Base-by-base conservation (phyloP, 2,888 invertebrate species). In the Cactoblastis cactorum region DNA sequence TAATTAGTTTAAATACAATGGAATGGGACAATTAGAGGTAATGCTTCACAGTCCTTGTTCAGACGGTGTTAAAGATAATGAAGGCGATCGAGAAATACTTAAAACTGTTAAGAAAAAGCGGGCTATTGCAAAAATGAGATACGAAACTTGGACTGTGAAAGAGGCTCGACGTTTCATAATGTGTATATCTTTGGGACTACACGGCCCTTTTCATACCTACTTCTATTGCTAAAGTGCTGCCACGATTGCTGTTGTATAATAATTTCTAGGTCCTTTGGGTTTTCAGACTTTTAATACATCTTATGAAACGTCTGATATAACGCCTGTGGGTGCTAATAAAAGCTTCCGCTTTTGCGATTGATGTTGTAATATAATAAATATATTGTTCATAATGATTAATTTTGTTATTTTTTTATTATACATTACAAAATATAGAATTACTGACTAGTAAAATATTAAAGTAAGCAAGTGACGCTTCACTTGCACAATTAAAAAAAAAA, bases 281-380 rank as follows among this genome's bases (percentile, higher is more conserved):
- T 77, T 74, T 69, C 68, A 61, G 68, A 62, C 63, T 69, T 38
- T 65, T 65, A 62, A 67, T 83, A 81, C 83, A 83, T 80, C 80
- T 85, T 87, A 80, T 87, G 87, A 85, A 89, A 87, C 83, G 83
- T 83, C 79, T 71, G 69, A 75, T 56, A 57, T 50, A 58, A 69
- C 68, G 79, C 75, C 77, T 80, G 66, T 67, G 75, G 78, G 69
- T 80, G 77, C 67, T 77, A 78, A 70, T 71, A 66, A 67, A 68
- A 68, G 74, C 71, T 71, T 67, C 61, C 69, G 74, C 77, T 80
- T 77, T 80, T 80, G 80, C 74, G 82, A 78, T 74, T 79, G 79
- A 78, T 71, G 67, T 69, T 76, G 71, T 79, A 70, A 71, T 74
- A 72, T 74, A 77, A 78, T 80, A 83, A 77, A 78, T 80, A 83